Conservation (phyloP, 2,113 vertebrate species). For the Oriolus oriolus region DNA sequence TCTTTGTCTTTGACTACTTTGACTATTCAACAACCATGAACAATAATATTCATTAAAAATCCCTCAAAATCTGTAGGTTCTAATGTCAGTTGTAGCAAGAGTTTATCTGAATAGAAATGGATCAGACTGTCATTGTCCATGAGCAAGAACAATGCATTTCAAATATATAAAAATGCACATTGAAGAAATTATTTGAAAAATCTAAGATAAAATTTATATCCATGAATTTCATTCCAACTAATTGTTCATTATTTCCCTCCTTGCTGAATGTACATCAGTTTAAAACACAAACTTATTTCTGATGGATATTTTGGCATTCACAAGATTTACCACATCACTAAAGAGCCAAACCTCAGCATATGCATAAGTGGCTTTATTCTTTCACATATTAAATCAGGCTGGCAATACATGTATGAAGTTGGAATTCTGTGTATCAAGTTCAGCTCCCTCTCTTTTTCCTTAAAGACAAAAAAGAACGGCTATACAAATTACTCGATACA, state of each 20-base stretch:
- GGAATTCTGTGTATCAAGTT: not conserved
- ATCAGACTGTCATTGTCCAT: not conserved
- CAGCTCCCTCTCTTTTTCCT: not conserved
- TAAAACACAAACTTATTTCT: not conserved
- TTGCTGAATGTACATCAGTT: rapidly evolving
- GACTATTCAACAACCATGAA: not conserved
- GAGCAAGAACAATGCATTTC: not conserved
- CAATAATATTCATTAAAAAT: not conserved
- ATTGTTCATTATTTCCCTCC: not conserved
- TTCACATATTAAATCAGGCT: not conserved
- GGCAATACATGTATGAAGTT: not conserved
- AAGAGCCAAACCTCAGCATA: not conserved
- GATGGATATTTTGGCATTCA: not conserved
- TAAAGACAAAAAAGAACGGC: not conserved
- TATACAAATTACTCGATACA: not conserved
- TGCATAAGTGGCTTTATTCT: not conserved
- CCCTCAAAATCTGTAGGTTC: not conserved
- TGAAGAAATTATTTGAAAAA: not conserved
- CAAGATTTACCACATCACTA: not conserved
- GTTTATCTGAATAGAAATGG: not conserved
- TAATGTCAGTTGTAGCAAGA: not conserved
- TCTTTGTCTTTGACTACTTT: not conserved
- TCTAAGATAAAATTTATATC: not conserved
- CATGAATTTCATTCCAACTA: not conserved
- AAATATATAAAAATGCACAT: not conserved